phyloP scores from a whole-genome alignment of 2,888 invertebrate genomes.

The Chloroclystis v-ata region DNA sequence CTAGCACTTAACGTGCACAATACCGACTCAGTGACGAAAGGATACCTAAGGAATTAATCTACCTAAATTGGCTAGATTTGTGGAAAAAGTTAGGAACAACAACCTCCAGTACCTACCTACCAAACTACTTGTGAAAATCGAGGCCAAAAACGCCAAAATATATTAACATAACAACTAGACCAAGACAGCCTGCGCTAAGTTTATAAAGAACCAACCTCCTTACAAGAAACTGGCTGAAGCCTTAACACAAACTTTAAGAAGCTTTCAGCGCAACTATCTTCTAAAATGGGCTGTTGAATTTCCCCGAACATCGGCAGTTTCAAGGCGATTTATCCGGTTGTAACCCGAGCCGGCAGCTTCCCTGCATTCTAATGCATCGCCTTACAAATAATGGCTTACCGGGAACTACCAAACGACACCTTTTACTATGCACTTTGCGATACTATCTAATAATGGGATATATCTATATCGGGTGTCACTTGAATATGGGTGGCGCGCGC shows the following conservation, averaged over 20 bases:
- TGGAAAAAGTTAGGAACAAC: too few relatives aligned
- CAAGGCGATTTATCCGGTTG: conserved; percentile 34
- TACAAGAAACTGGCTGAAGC: too few relatives aligned
- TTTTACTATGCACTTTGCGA: conserved; percentile 50
- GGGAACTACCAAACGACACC: conserved; percentile 50
- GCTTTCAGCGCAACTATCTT: conserved; percentile 2
- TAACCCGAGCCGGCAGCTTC: conserved; percentile 32
- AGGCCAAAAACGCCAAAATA: too few relatives aligned
- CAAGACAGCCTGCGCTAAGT: not conserved
- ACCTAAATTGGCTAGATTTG: too few relatives aligned
- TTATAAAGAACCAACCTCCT: not conserved
- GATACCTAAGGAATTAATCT: too few relatives aligned
- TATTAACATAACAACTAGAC: not conserved
- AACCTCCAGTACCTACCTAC: too few relatives aligned
- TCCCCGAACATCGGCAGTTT: conserved; percentile 16
- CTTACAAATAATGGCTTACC: conserved; percentile 45
- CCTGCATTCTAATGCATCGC: conserved; percentile 49
- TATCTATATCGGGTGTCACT: conserved; percentile 8
- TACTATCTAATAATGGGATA: conserved; percentile 42
- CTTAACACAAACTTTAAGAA: not conserved
- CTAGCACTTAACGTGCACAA: too few relatives aligned
- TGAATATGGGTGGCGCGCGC: conserved; percentile 2
- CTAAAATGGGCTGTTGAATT: conserved; percentile 6
- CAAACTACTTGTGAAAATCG: too few relatives aligned
- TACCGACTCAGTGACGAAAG: too few relatives aligned